phyloP scores from a whole-genome alignment of 2,113 vertebrate species.

The Anhinga anhinga region DNA sequence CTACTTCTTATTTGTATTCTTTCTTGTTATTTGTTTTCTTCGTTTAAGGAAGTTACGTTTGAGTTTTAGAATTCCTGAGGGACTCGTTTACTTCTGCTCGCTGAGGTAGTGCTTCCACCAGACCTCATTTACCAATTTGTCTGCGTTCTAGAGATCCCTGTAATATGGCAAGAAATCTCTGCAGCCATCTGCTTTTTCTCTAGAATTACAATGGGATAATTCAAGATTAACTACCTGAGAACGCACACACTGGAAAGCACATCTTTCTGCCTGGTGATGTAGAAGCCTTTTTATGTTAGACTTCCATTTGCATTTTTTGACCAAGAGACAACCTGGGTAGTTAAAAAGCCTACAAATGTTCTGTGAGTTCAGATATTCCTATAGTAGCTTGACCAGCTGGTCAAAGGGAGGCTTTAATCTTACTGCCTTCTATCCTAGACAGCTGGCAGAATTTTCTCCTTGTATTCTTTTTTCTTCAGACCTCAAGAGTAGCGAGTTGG shows the following conservation, averaged over 20 bases:
- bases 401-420: neutral
- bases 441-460: neutral
- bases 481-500: neutral
- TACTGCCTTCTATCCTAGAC: neutral
- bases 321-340: neutral
- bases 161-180: neutral
- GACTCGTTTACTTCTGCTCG: neutral
- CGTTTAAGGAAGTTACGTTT: neutral
- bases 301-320: neutral
- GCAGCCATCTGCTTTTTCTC: neutral
- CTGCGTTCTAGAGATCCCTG: neutral
- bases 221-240: neutral
- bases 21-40: neutral
- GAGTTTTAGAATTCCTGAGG: neutral
- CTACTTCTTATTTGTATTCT: neutral
- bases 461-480: neutral
- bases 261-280: neutral
- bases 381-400: neutral
- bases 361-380: neutral
- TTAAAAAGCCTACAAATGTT: neutral
- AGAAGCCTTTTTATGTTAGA: neutral
- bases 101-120: neutral
- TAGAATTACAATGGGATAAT: neutral
- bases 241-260: neutral
- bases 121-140: neutral